Evolutionary conservation across 2,888 invertebrate genomes (phyloP).

Genomic region (Rhimphoctona megacephalus): DNA sequence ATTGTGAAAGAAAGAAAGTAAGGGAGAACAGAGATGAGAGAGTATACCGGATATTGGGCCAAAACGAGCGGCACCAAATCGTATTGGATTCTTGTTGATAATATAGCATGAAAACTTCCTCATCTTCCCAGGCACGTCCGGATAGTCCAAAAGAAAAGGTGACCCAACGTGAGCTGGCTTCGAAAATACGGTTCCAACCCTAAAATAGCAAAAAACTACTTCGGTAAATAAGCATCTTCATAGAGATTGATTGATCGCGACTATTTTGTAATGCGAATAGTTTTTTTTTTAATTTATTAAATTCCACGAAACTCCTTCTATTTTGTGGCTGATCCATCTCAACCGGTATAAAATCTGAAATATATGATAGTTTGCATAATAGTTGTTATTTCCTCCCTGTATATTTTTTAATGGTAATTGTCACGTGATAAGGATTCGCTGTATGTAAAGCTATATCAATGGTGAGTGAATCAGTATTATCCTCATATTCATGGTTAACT

Average conservation of each 20-base stretch:
- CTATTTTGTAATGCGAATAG: not conserved
- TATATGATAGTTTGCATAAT: not conserved
- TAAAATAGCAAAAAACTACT: not conserved
- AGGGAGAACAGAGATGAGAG: not conserved
- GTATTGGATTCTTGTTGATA: conserved; percentile 16
- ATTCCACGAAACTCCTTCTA: not conserved
- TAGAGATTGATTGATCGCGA: not conserved
- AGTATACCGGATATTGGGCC: not conserved
- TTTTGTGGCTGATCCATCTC: not conserved
- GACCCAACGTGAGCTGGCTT: conserved; percentile 30
- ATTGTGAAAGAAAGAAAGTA: not conserved
- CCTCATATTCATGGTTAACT: not conserved
- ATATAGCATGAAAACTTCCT: conserved; percentile 17
- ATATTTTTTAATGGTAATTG: not conserved
- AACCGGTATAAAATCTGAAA: not conserved
- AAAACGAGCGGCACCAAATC: conserved; percentile 12
- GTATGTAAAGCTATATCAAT: not conserved
- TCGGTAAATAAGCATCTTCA: not conserved
- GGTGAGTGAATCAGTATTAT: not conserved
- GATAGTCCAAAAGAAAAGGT: not conserved
- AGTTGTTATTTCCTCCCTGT: not conserved
- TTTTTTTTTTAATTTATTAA: not conserved
- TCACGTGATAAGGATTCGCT: not conserved
- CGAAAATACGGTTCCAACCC: conserved; percentile 6
- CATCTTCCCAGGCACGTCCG: conserved; percentile 30